Conservation (phyloP, 2,888 invertebrate genomes). For the Alloscopus bannaensis region DNA sequence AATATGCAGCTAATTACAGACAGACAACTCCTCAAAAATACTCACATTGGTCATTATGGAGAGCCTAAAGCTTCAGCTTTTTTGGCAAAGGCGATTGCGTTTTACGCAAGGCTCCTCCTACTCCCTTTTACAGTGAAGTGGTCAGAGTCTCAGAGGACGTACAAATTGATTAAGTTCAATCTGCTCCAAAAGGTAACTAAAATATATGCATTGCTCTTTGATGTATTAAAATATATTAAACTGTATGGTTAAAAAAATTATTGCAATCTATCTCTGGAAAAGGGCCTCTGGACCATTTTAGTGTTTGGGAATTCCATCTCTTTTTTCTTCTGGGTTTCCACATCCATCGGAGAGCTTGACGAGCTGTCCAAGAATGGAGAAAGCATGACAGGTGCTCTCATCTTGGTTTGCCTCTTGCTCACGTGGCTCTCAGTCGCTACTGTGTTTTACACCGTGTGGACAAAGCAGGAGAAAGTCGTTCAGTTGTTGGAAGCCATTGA, state of each 20-base stretch:
- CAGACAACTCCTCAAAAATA: constrained; percentile 8
- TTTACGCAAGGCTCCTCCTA: constrained; percentile 33
- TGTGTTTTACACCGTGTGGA: constrained; percentile 26
- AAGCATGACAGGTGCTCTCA: constrained; percentile 24
- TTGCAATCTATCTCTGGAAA: background rate
- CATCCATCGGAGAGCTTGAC: constrained; percentile 20
- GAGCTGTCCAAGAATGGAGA: constrained; percentile 29
- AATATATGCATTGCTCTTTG: too few relatives aligned
- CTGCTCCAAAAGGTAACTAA: constrained; percentile 27
- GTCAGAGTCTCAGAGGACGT: constrained; percentile 39
- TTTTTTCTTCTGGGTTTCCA: constrained; percentile 42
- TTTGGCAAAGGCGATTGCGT: constrained; percentile 42
- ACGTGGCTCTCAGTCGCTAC: constrained; percentile 43
- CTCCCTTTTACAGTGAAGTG: constrained; percentile 42
- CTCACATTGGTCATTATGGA: constrained; percentile 38
- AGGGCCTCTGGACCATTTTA: constrained; percentile 19
- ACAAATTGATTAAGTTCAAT: constrained; percentile 31
- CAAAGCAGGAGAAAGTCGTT: constrained; percentile 20
- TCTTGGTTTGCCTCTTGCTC: constrained; percentile 32
- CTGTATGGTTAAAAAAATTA: background rate
- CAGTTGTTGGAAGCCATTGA: constrained; percentile 24
- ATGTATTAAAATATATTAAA: background rate
- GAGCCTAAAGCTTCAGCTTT: constrained; percentile 51
- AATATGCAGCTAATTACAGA: too few relatives aligned
- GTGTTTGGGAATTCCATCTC: constrained; percentile 51